Evolutionary conservation across 2,113 vertebrate genomes (phyloP).

Genomic region (Amphiprion ocellaris): DNA sequence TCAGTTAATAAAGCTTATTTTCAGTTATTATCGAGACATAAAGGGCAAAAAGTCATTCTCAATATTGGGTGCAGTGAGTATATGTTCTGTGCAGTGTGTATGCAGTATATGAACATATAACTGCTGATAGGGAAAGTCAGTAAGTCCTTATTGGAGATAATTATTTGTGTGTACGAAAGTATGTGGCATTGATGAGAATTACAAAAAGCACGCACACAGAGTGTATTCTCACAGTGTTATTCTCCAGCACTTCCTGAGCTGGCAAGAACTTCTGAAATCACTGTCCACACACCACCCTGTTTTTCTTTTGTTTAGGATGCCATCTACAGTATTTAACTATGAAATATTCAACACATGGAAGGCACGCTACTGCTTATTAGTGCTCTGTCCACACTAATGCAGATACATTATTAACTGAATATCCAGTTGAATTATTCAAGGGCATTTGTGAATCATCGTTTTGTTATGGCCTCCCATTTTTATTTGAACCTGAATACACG

Average conservation of each 20-base stretch:
- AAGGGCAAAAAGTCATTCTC: neutral
- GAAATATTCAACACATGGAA: neutral
- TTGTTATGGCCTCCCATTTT: neutral
- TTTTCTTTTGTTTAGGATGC: neutral
- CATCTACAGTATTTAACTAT: neutral
- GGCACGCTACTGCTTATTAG: neutral
- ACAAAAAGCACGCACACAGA: too few relatives aligned
- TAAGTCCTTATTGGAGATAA: neutral
- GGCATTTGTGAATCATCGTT: slow-evolving; percentile 7
- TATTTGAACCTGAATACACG: slow-evolving; percentile 5
- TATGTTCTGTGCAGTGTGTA: slow-evolving; percentile 13
- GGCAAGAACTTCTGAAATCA: neutral
- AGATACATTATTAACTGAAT: slow-evolving; percentile 21
- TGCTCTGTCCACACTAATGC: neutral
- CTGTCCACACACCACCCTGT: neutral
- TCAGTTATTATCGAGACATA: neutral
- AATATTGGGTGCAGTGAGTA: neutral
- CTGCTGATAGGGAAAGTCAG: neutral
- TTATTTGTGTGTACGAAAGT: neutral
- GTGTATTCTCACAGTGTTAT: too few relatives aligned
- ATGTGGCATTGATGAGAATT: neutral
- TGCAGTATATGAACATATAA: too few relatives aligned
- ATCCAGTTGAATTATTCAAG: slow-evolving; percentile 19
- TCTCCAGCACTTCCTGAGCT: neutral
- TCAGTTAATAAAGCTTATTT: slow-evolving; percentile 8